Percentiles rank a stretch among this genome's conserved stretches.
Conservation (phyloP, 2,113 vertebrate species). For the Eolophus roseicapilla region DNA sequence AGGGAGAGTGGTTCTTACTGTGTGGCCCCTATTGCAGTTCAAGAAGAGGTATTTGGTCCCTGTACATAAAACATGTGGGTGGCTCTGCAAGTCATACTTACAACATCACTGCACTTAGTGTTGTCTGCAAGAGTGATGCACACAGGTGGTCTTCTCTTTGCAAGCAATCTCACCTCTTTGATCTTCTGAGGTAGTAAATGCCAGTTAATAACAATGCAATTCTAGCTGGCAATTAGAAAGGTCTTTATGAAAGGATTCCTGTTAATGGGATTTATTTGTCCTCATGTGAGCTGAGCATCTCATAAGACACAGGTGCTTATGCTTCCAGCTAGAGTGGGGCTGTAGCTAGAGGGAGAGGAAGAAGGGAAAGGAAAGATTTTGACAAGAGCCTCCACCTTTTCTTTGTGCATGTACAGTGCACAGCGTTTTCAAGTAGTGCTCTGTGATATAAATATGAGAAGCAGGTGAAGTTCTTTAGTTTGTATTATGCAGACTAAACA, state of each 20-base stretch:
- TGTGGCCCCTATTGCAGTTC: not conserved
- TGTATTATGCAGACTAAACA: not conserved
- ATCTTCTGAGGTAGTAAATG: not conserved
- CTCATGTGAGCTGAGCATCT: not conserved
- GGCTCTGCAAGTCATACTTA: not conserved
- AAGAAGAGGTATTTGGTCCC: not conserved
- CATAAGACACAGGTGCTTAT: rapidly evolving
- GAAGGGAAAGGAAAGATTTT: not conserved
- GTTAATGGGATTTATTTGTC: not conserved
- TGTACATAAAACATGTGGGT: not conserved
- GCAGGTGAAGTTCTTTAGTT: not conserved
- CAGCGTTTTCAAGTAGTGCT: not conserved
- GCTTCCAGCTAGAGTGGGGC: not conserved
- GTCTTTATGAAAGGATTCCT: not conserved
- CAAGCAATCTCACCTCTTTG: not conserved
- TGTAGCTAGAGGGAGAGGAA: not conserved
- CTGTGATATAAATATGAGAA: not conserved
- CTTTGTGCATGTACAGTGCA: not conserved
- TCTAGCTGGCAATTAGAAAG: not conserved
- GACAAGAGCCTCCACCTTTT: not conserved
- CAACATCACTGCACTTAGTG: rapidly evolving
- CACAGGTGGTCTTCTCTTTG: not conserved
- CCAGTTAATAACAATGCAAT: not conserved
- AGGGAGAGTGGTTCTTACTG: not conserved
- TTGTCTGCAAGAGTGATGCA: not conserved